Evolutionary conservation across 2,797 vertebrate species (phyloP).

Genomic region (Gymnothorax reevesii): DNA sequence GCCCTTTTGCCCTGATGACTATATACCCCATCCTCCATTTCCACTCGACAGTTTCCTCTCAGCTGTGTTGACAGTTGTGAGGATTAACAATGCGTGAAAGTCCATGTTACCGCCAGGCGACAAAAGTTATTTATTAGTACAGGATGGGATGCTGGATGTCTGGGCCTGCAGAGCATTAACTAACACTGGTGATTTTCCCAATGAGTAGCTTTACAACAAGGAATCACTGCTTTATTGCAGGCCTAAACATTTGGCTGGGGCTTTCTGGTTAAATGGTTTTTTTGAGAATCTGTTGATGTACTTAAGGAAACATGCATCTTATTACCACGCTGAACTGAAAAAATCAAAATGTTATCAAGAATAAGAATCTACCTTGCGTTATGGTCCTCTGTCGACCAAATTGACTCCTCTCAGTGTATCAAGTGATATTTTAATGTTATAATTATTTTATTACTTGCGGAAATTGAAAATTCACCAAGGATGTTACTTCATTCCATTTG

Average conservation of each 20-base stretch:
- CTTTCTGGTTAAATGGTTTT: not conserved
- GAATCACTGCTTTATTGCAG: not conserved
- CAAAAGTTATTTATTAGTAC: constrained; percentile 24
- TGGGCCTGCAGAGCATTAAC: not conserved
- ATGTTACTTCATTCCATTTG: too few species aligned
- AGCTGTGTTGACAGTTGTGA: constrained; percentile 21
- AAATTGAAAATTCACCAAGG: too few species aligned
- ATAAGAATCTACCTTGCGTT: not conserved
- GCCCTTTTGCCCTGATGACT: not conserved
- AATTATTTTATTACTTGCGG: too few species aligned
- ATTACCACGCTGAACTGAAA: not conserved
- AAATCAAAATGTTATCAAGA: not conserved
- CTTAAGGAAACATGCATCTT: not conserved
- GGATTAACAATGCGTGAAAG: constrained; percentile 4
- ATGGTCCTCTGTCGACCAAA: not conserved
- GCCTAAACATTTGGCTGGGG: not conserved
- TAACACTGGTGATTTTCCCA: not conserved
- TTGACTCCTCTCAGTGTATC: not conserved
- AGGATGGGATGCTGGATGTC: constrained; percentile 18
- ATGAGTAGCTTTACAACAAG: not conserved
- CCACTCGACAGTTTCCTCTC: constrained; percentile 12
- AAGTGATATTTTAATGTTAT: not conserved
- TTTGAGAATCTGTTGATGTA: not conserved
- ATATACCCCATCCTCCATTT: not conserved
- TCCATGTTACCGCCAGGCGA: constrained; percentile 13